Percentiles rank a stretch among this genome's conserved stretches.
Evolutionary conservation across 2,113 vertebrate genomes (phyloP).

Genomic region (Semnornis frantzii): DNA sequence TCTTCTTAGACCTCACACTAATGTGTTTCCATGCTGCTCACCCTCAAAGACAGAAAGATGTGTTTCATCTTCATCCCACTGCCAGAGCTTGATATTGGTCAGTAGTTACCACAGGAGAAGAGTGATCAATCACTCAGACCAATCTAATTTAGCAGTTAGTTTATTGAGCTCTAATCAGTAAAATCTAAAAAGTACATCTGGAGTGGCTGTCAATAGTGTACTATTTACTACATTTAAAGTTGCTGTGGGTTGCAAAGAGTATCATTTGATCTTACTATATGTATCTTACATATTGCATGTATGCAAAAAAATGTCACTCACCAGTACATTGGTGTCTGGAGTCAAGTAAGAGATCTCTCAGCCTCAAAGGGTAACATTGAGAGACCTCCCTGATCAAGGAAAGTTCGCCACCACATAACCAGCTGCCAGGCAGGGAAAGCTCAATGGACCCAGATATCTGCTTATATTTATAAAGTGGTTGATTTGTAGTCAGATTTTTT

Average conservation of each 20-base stretch:
- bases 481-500: neutral
- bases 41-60: neutral
- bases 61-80: neutral
- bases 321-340: neutral
- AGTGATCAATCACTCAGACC: neutral
- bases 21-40: neutral
- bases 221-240: neutral
- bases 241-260: neutral
- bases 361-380: neutral
- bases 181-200: neutral
- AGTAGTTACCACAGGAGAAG: neutral
- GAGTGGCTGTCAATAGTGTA: neutral
- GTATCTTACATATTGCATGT: neutral
- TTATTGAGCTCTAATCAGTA: neutral
- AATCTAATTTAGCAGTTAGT: neutral
- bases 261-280: neutral
- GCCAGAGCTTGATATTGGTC: neutral
- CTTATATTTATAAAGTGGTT: neutral
- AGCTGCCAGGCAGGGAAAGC: neutral
- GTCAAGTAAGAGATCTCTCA: too few relatives aligned
- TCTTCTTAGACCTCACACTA: neutral
- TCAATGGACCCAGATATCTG: neutral
- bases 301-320: neutral
- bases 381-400: neutral
- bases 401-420: neutral